Percentiles rank a stretch among this genome's conserved stretches.
Conservation (phyloP, 2,888 invertebrate genomes). For the Microplitis manilae region DNA sequence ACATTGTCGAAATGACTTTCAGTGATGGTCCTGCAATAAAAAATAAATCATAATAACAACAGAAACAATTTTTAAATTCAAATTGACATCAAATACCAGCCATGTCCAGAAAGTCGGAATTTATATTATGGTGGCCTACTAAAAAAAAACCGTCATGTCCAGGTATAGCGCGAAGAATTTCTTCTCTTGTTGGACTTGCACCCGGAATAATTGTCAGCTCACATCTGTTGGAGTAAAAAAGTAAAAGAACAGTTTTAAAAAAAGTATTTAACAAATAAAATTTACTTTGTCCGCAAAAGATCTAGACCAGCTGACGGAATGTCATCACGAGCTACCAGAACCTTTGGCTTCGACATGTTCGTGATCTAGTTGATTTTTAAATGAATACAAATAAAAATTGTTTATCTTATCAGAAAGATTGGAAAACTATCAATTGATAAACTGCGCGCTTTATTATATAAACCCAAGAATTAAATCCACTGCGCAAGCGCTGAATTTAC, state of each 20-base stretch:
- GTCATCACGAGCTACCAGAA: constrained; percentile 72
- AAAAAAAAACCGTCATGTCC: constrained; percentile 64
- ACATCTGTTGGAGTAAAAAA: constrained; percentile 52
- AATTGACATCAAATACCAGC: constrained; percentile 73
- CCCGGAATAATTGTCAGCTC: constrained; percentile 61
- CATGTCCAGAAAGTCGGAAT: constrained; percentile 75
- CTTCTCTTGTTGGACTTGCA: constrained; percentile 48
- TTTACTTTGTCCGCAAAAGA: constrained; percentile 70
- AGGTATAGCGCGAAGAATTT: constrained; percentile 58
- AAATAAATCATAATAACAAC: constrained; percentile 3
- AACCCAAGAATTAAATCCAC: neutral
- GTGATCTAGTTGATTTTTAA: neutral
- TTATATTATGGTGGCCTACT: constrained; percentile 63
- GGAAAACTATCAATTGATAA: no score
- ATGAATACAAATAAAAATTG: neutral
- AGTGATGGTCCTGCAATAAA: constrained; percentile 77
- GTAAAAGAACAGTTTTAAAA: neutral
- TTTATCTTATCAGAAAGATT: neutral
- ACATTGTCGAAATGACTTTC: constrained; percentile 86
- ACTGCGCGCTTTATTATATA: neutral
- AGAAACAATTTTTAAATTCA: neutral
- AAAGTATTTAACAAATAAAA: neutral
- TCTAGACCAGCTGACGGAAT: constrained; percentile 71
- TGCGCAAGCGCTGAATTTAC: constrained; percentile 24
- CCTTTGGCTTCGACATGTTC: constrained; percentile 70